phyloP scores from a whole-genome alignment of 2,113 vertebrate genomes.

The Litocranius walleri region DNA sequence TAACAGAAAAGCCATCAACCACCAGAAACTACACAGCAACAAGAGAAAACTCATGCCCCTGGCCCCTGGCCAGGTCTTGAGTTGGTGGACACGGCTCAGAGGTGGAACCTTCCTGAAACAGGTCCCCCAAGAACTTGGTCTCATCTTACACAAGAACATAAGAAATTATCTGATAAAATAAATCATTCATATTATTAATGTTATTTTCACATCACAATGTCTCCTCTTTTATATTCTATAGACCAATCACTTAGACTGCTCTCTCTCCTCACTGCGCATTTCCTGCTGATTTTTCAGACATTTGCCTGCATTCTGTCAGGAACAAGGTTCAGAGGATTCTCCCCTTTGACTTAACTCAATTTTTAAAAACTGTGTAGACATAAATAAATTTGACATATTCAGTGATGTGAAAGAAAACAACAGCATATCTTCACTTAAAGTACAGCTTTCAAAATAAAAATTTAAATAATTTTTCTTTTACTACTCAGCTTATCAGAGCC shows the following conservation, averaged over 20 bases:
- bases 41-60: not conserved
- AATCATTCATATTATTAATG: not conserved
- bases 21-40: not conserved
- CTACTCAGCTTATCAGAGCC: conserved; percentile 33
- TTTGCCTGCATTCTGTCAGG: not conserved
- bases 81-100: not conserved
- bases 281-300: not conserved
- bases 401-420: conserved; percentile 51
- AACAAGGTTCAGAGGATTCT: conserved; percentile 9
- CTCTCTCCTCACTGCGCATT: not conserved
- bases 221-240: conserved; percentile 39
- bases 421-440: conserved; percentile 42
- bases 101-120: not conserved
- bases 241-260: not conserved
- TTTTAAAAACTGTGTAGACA: conserved; percentile 5
- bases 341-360: not conserved
- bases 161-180: conserved; percentile 24
- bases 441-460: conserved; percentile 53
- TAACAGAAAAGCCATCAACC: not conserved
- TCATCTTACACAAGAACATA: not conserved
- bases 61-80: not conserved
- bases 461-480: conserved; percentile 61
- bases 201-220: not conserved
- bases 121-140: not conserved
- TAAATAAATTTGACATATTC: conserved; percentile 36